A percentile compares a stretch with the other conserved stretches of the same genome.
Evolutionary conservation across 2,113 vertebrate species (phyloP).

Genomic region (Tragelaphus scriptus): DNA sequence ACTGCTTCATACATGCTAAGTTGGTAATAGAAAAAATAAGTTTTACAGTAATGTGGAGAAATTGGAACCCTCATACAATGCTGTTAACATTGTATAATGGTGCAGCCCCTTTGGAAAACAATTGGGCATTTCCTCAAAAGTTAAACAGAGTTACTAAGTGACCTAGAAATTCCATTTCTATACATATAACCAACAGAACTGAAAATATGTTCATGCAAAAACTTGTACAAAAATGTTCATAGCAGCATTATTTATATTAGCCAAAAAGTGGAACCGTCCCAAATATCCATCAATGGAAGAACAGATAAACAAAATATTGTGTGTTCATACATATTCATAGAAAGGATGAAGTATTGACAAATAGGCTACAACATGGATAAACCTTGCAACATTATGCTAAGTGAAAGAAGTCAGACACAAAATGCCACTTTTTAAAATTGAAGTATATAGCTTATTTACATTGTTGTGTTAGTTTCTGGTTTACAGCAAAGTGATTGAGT

Average conservation of each 20-base stretch:
- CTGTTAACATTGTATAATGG: background rate
- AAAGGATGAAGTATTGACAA: background rate
- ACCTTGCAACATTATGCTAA: background rate
- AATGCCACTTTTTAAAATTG: background rate
- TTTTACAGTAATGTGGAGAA: background rate
- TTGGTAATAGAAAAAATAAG: background rate
- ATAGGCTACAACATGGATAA: background rate
- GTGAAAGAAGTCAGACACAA: background rate
- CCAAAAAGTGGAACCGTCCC: background rate
- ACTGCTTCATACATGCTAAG: background rate
- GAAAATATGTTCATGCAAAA: background rate
- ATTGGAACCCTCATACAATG: background rate
- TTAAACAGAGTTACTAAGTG: background rate
- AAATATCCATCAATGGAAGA: background rate
- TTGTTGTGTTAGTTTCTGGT: background rate
- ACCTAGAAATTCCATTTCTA: background rate
- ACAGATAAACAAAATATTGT: background rate
- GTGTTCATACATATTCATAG: background rate
- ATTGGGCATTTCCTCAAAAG: background rate
- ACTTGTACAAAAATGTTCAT: background rate
- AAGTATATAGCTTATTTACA: background rate
- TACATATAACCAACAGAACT: background rate
- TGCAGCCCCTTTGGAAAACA: background rate
- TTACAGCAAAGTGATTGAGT: background rate
- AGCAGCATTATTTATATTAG: background rate